Evolutionary conservation across 2,888 invertebrate species (phyloP), one percentile per base, ranked within the genome.

Genomic region (Drosophila austrosaltans): DNA sequence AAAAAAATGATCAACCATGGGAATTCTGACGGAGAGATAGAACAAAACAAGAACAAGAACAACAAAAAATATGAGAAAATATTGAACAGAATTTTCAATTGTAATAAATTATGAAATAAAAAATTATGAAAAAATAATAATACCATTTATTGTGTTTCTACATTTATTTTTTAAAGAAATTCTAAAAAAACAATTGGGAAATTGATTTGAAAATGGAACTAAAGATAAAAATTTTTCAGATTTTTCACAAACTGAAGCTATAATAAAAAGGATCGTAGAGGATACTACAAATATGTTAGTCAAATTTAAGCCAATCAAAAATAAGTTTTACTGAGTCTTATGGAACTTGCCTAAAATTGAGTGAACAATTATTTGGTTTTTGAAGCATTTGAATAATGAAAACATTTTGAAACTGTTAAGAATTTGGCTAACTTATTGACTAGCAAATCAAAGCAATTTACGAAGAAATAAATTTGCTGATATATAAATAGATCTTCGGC

Each of bases 51-150:
- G 66, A 74, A 66, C 67, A 63, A 72, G 67, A 69, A 62, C 59
- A 70, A 66, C 62, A 28, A 36, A 69, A 56, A 32, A 73, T 75
- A 77, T 72, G 74, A 75, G 69, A 72, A 89, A 79, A 75, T 79
- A 84, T 89, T 89, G 90, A 84, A 87, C 79, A 89, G 75, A 79
- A 90, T 87, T 90, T 91, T 90, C 90, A 91, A 91, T 88, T 91
- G 91, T 91, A 91, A 90, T 92, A 91, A 90, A 83, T 84, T 89
- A 91, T 87, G 87, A 87, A 91, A 89, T 89, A 90, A 89, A 89
- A 86, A 73, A 85, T 88, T 88, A 85, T 85, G 68, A 83, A 85
- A 89, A 81, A 81, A 16, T 16, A 76, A 12, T 10, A 40, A 8
- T 12, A 36, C 1, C 36, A 36, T 36, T 60, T 54, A 39, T 25